These are phyloP conservation scores for Scaptomyza caliginosa DNA, from an alignment of 2,888 invertebrate species.

Conservation along the genomic window DNA sequence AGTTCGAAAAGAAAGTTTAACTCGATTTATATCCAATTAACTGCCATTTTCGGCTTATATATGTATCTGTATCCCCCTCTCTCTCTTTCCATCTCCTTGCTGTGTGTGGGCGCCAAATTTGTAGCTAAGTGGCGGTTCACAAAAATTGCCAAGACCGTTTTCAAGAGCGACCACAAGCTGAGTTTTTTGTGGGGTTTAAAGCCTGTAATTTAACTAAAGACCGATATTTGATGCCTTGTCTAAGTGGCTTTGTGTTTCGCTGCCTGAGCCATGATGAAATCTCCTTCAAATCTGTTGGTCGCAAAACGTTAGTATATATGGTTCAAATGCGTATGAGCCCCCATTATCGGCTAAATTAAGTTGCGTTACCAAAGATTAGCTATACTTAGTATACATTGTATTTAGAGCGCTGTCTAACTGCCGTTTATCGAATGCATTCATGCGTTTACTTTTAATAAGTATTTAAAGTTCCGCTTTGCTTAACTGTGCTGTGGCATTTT, in stretches of 20 bases:
- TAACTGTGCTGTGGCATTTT: background rate
- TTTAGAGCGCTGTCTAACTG: slow-evolving; percentile 8
- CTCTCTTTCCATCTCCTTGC: background rate
- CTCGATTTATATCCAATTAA: slow-evolving; percentile 75
- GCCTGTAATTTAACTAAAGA: slow-evolving; percentile 72
- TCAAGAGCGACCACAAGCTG: slow-evolving; percentile 8
- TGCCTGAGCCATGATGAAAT: slow-evolving; percentile 18
- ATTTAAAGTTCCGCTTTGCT: background rate
- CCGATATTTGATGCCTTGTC: slow-evolving; percentile 60
- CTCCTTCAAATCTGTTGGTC: slow-evolving; percentile 6
- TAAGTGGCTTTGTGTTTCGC: slow-evolving; percentile 55
- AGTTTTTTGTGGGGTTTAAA: slow-evolving; percentile 19
- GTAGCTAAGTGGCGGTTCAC: slow-evolving; percentile 35
- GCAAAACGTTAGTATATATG: slow-evolving; percentile 22
- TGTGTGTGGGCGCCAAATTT: slow-evolving; percentile 71
- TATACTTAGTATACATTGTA: slow-evolving; percentile 8
- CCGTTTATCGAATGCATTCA: slow-evolving; percentile 23
- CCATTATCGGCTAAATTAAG: slow-evolving; percentile 52
- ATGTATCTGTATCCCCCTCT: slow-evolving; percentile 7
- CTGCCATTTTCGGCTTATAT: slow-evolving; percentile 61
- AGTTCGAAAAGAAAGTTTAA: slow-evolving; percentile 67
- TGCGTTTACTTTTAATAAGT: slow-evolving; percentile 6
- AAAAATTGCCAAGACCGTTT: slow-evolving; percentile 60
- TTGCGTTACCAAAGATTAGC: slow-evolving; percentile 41
- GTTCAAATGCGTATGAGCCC: slow-evolving; percentile 2